These are phyloP conservation scores for Gastrophryne carolinensis DNA, from an alignment of 2,797 vertebrate genomes.

Conservation along the genomic window DNA sequence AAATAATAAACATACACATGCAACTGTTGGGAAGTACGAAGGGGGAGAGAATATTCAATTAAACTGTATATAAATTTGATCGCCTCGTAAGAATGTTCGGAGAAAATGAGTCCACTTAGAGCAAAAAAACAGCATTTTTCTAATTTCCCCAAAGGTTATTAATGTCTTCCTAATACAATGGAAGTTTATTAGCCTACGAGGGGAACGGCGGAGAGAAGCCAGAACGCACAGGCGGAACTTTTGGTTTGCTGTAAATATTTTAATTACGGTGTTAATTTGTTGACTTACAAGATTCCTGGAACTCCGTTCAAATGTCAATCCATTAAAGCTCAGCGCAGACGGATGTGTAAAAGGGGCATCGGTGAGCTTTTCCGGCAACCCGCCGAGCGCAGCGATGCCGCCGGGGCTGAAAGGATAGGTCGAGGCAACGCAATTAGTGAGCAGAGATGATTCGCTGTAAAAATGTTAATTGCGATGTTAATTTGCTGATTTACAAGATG, in stretches of 20 bases:
- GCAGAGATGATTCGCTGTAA: no score
- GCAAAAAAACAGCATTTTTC: slow-evolving; percentile 29
- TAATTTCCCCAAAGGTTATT: slow-evolving; percentile 25
- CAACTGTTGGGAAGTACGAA: slow-evolving; percentile 3
- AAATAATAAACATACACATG: slow-evolving; percentile 22
- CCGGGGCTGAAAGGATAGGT: no score
- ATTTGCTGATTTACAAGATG: no score
- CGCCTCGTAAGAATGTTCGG: slow-evolving; percentile 42
- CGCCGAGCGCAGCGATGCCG: no score
- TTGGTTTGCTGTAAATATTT: background rate
- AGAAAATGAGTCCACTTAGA: slow-evolving; percentile 36
- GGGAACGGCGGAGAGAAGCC: background rate
- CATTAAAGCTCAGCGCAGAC: no score
- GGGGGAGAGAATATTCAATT: slow-evolving; percentile 38
- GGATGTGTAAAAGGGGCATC: no score
- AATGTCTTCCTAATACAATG: slow-evolving; percentile 25
- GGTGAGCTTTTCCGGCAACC: no score
- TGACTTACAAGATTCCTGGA: background rate
- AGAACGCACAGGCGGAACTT: background rate
- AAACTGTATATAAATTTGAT: slow-evolving; percentile 10
- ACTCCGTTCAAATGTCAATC: background rate
- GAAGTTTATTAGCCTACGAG: background rate
- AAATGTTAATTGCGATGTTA: no score
- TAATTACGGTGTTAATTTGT: slow-evolving; percentile 9
- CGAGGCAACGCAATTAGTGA: no score